Evolutionary conservation across 1,140 invertebrate genomes (phyloP), one percentile per base, ranked within the genome.

Genomic region (Dendrolimus punctatus): DNA sequence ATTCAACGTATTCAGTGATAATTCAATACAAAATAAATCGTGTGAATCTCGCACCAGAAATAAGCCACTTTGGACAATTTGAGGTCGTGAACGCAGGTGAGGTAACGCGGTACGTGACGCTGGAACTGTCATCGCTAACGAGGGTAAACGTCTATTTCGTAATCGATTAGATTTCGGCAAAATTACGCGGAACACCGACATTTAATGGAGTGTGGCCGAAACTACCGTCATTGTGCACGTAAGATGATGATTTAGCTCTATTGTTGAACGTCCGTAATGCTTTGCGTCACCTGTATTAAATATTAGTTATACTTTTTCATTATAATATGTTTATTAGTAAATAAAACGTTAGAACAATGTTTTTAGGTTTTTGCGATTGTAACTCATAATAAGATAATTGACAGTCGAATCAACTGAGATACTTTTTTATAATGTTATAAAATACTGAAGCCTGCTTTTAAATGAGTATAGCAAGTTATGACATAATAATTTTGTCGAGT

Each of bases 141-240:
- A 80, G 74, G 58, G 42, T 54, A 54, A 53, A 48, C 53, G 56
- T 23, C 43, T 37, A 51, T 78, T 70, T 81, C 63, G 80, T 75
- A 84, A 84, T 54, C 49, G 53, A 48, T 41, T 45, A 54, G 58
- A 67, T 81, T 79, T 77, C 69, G 71, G 65, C 71, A 73, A 62
- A 78, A 78, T 75, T 74, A 75, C 70, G 67, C 69, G 68, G 60
- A 71, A 75, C 71, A 51, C 57, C 67, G 60, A 23, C 55, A 68
- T 60, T 66, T 75, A 80, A 80, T 80, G 73, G 71, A 72, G 64
- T 71, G 73, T 73, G 62, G 57, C 48, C 41, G 46, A n/a, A n/a
- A 38, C 39, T 42, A 42, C 10, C 40, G 39, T 40, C 49, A 47
- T 51, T 54, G 53, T 8, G 45, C 37, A n/a, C 6, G 36, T 9